Percentiles rank a stretch among this genome's conserved stretches.
Evolutionary conservation across 2,797 vertebrate genomes (phyloP).

Genomic region (Falco peregrinus): DNA sequence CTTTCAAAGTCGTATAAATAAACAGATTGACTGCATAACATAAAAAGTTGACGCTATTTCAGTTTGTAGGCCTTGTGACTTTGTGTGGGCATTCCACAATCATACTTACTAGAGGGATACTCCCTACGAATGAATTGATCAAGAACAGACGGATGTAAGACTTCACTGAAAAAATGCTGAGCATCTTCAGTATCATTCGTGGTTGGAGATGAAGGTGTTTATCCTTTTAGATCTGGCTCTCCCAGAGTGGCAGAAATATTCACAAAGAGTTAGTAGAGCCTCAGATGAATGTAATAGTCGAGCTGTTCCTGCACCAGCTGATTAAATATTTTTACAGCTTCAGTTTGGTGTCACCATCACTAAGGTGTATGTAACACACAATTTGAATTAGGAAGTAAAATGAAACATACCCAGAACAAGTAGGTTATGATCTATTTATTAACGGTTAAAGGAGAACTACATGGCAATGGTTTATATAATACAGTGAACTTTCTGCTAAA

Average conservation of each 20-base stretch:
- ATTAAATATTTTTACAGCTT: neutral
- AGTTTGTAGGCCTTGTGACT: neutral
- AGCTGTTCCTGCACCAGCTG: neutral
- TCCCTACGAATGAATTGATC: neutral
- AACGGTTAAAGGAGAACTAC: neutral
- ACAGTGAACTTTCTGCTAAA: constrained; percentile 31
- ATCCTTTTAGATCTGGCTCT: neutral
- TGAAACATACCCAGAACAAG: neutral
- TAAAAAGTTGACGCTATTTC: neutral
- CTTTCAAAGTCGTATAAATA: neutral
- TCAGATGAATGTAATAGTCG: neutral
- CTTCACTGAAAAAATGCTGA: neutral
- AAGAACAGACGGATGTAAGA: neutral
- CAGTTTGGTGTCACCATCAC: neutral
- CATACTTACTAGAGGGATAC: neutral
- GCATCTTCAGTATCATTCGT: neutral
- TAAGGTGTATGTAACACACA: neutral
- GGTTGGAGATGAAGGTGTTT: neutral
- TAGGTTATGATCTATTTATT: neutral
- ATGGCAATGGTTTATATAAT: constrained; percentile 3
- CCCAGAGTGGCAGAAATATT: neutral
- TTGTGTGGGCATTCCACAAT: neutral
- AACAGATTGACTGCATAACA: neutral
- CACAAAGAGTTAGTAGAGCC: neutral
- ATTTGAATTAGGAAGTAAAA: constrained; percentile 7